Evolutionary conservation across 2,888 invertebrate genomes (phyloP).

Genomic region (Morpho achilles): DNA sequence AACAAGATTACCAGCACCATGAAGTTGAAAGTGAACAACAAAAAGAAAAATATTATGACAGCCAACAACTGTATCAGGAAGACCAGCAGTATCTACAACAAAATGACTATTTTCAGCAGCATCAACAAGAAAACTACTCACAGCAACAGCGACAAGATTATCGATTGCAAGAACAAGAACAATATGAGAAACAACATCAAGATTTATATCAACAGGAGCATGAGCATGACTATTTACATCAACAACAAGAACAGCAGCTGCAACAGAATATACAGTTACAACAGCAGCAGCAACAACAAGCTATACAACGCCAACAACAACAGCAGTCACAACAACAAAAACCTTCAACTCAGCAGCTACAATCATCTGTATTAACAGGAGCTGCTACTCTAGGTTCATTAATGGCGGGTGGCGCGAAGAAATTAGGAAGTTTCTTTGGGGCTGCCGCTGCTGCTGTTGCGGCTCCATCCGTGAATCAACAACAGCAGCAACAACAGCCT

Average conservation of each 20-base stretch:
- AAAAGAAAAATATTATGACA: constrained; percentile 35
- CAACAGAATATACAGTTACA: constrained; percentile 39
- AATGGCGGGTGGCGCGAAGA: constrained; percentile 74
- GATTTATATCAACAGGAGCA: constrained; percentile 40
- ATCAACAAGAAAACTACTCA: constrained; percentile 30
- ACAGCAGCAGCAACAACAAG: constrained; percentile 43
- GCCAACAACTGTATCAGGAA: constrained; percentile 30
- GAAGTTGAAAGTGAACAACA: constrained; percentile 36
- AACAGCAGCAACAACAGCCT: constrained; percentile 43
- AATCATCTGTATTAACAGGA: constrained; percentile 64
- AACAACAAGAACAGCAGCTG: constrained; percentile 36
- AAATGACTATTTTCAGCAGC: constrained; percentile 31
- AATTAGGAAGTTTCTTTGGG: constrained; percentile 70
- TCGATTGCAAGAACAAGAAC: constrained; percentile 36
- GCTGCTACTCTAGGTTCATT: constrained; percentile 72
- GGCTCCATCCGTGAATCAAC: constrained; percentile 49
- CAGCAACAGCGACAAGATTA: constrained; percentile 27
- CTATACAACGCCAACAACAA: constrained; percentile 44
- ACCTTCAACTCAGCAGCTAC: constrained; percentile 61
- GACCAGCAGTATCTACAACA: constrained; percentile 30
- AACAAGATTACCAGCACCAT: constrained; percentile 22
- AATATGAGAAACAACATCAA: constrained; percentile 37
- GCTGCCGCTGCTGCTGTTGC: constrained; percentile 70
- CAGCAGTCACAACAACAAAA: constrained; percentile 56
- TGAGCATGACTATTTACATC: constrained; percentile 37